Conservation (phyloP, 1,140 invertebrate species). For the Piezodorus guildinii region DNA sequence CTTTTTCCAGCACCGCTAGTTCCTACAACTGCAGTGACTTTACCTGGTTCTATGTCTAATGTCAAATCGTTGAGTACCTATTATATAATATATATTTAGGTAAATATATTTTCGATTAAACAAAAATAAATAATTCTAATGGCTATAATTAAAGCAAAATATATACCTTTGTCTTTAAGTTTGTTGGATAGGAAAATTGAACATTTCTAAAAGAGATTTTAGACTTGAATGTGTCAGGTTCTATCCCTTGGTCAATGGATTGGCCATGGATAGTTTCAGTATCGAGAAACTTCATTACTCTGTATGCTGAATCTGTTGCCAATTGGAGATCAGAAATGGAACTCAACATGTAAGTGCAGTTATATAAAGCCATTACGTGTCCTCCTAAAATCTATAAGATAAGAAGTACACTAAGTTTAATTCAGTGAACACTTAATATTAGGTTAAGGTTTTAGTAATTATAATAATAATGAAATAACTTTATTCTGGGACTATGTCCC, state of each 20-base stretch:
- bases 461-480: too few relatives aligned
- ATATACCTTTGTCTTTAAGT: slow-evolving; percentile 48
- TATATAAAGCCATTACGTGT: not conserved
- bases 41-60: slow-evolving; percentile 64
- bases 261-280: not conserved
- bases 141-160: too few relatives aligned
- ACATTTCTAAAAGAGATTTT: slow-evolving; percentile 63
- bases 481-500: too few relatives aligned
- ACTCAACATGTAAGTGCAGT: not conserved
- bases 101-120: not conserved
- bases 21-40: slow-evolving; percentile 81
- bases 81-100: slow-evolving; percentile 12
- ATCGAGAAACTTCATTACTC: not conserved
- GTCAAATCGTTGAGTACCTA: slow-evolving; percentile 60
- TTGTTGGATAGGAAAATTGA: slow-evolving; percentile 66
- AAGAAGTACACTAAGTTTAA: too few relatives aligned
- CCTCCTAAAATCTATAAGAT: not conserved
- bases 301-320: not conserved
- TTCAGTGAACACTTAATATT: too few relatives aligned
- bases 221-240: slow-evolving; percentile 47
- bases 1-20: slow-evolving; percentile 80
- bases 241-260: slow-evolving; percentile 40
- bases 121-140: too few relatives aligned
- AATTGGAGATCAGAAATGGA: not conserved
- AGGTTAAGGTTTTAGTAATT: too few relatives aligned